Base-by-base conservation (phyloP, 2,888 invertebrate species). In the Chloroclysta siterata region DNA sequence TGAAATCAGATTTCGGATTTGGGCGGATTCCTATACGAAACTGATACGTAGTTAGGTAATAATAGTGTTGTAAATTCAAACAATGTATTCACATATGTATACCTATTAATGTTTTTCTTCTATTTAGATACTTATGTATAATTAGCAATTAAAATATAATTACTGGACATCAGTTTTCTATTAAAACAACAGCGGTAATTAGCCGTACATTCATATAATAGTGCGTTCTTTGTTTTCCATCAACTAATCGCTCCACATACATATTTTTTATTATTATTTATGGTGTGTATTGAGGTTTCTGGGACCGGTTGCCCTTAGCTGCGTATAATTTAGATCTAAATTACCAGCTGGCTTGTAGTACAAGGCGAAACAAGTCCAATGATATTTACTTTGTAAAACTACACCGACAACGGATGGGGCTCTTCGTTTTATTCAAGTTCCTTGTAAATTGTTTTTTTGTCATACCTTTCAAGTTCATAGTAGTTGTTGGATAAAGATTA, bases 301-400 rank as follows among this genome's bases (percentile, higher is more conserved):
- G 70, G 76, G 70, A 82, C 83, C 60, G 74, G 83, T 78, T 74
- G 78, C 76, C 83, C 82, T 83, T 79, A 80, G 65, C 68, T 66
- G 61, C 54, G 65, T 65, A 64, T 69, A 63, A 68, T 59, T 61
- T 65, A 60, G 56, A 60, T 55, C 44, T 66, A 68, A 65, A 59
- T 61, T 53, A 59, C 59, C 56, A 41, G 55, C 52, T 58, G 47
- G 44, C 52, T 52, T 13, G 51, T 48, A 47, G 17, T 57, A 52
- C 48, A 63, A 57, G 62, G 62, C 22, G 42, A 63, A 57, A 47
- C 53, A 22, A 53, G 47, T 53, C 39, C 39, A 48, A 48, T 28
- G 14, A 42, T 39, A 39, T 39, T 22, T 39, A 39, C 55, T 41
- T 44, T 54, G 29, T 44, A 42, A 29, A 29, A 44, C 2, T 44